Conservation (phyloP, 2,797 vertebrate genomes). For the Enteromius unitaeniatus region DNA sequence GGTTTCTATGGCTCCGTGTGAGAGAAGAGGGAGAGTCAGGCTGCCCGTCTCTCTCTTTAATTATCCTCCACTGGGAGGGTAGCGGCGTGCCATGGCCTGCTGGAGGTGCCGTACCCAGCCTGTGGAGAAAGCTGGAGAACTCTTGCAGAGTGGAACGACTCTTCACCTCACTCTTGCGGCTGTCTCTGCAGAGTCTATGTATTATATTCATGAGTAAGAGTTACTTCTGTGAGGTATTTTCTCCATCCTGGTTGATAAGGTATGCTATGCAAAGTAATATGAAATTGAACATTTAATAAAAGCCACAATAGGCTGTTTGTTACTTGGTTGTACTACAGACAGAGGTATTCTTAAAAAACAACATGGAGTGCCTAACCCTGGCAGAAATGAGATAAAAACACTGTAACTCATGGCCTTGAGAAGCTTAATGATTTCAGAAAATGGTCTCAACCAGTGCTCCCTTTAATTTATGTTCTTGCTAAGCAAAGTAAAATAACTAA, state of each 20-base stretch:
- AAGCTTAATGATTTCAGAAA: neutral
- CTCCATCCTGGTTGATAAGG: neutral
- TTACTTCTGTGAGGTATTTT: neutral
- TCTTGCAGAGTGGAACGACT: slow-evolving; percentile 25
- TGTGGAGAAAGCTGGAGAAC: slow-evolving; percentile 27
- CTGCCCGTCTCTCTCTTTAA: slow-evolving; percentile 26
- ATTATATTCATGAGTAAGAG: slow-evolving; percentile 20
- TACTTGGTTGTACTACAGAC: neutral
- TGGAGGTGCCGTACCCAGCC: neutral
- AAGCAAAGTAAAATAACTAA: neutral
- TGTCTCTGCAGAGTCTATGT: neutral
- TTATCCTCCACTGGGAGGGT: slow-evolving; percentile 25
- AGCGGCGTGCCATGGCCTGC: slow-evolving; percentile 12
- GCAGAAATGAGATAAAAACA: neutral
- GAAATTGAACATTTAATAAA: neutral
- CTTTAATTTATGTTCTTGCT: neutral
- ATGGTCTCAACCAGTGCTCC: neutral
- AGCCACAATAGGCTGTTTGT: neutral
- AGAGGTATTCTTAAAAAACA: neutral
- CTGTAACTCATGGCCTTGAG: neutral
- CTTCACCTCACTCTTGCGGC: slow-evolving; percentile 13
- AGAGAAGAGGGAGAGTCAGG: slow-evolving; percentile 31
- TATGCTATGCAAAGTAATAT: neutral
- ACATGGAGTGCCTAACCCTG: neutral
- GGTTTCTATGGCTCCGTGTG: slow-evolving; percentile 28